Base-by-base conservation (phyloP, 2,113 vertebrate species). In the Paratilapia polleni region DNA sequence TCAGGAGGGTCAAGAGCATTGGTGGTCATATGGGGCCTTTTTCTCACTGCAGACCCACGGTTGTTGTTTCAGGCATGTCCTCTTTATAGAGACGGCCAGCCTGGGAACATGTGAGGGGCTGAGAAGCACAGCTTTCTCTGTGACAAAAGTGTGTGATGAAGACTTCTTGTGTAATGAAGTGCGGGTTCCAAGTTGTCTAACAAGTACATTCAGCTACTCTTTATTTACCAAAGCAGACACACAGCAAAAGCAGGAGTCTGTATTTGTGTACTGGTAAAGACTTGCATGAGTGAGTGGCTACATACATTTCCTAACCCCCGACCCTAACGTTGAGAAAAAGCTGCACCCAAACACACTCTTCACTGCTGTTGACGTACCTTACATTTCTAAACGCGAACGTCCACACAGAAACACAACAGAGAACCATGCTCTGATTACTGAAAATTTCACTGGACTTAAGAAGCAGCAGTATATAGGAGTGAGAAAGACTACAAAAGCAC, bases 61-160 rank as follows among this genome's bases (percentile, higher is more conserved):
- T 96, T 97, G 95, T 96, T 97, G 96, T 97, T 97, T 97, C 96
- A 97, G 97, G 94, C 96, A 95, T 59, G 90, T 97, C 96, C 96
- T 97, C 94, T 92, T 84, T 22, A 52, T 85, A 86, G 89, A 80
- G 49, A 68, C 24, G 54, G 66, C 80, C 87, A 77, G 81, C 85
- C 86, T 83, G 88, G 76, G 88, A 89, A 85, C 86, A 81, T 62
- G 19, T 19, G 31, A 76, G 28, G 80, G 80, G 80, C 41, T 7
- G 70, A 80, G 81, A 70, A 34, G 41, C 9, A 61, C 60, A 28
- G 63, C 66, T 77, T 73, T 79, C 81, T 78, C 19, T 4, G 34
- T 56, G 80, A 66, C 78, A 59, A 24, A 22, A n/a, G 38, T 34
- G 63, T 84, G 54, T 76, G 77, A 88, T 83, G 77, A 78, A 85